phyloP scores from a whole-genome alignment of 2,888 invertebrate genomes.

The Cataglyphis albicans region DNA sequence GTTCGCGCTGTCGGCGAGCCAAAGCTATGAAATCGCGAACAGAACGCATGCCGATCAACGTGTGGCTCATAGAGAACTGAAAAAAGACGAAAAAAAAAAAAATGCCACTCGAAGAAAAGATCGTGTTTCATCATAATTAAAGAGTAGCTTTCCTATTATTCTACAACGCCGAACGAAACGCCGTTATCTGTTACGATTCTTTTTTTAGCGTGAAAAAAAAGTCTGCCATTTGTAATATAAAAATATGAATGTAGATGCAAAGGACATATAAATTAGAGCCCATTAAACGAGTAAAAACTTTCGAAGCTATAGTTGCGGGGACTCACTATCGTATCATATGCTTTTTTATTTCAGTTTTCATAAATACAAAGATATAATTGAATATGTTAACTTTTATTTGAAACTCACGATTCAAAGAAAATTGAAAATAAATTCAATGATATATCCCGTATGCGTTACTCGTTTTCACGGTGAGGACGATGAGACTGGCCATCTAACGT shows the following conservation, averaged over 20 bases:
- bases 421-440: slow-evolving; percentile 3
- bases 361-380: not conserved
- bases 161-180: not conserved
- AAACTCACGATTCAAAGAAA: not conserved
- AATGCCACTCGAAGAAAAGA: slow-evolving; percentile 15
- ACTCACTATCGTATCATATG: not conserved
- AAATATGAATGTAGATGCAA: not conserved
- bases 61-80: not conserved
- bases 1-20: not conserved
- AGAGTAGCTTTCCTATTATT: not conserved
- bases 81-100: slow-evolving; percentile 12
- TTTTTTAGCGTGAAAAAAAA: not conserved
- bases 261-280: not conserved
- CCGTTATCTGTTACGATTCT: not conserved
- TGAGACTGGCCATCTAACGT: slow-evolving; percentile 51
- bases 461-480: slow-evolving; percentile 23
- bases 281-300: not conserved
- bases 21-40: slow-evolving; percentile 3
- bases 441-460: not conserved
- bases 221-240: not conserved
- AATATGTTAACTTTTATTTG: not conserved
- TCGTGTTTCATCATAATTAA: not conserved
- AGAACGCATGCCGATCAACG: slow-evolving; percentile 8
- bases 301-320: not conserved
- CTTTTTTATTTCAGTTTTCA: not conserved